A percentile compares a stretch with the other conserved stretches of the same genome.
phyloP scores from a whole-genome alignment of 2,113 vertebrate genomes.

The Salminus brasiliensis region DNA sequence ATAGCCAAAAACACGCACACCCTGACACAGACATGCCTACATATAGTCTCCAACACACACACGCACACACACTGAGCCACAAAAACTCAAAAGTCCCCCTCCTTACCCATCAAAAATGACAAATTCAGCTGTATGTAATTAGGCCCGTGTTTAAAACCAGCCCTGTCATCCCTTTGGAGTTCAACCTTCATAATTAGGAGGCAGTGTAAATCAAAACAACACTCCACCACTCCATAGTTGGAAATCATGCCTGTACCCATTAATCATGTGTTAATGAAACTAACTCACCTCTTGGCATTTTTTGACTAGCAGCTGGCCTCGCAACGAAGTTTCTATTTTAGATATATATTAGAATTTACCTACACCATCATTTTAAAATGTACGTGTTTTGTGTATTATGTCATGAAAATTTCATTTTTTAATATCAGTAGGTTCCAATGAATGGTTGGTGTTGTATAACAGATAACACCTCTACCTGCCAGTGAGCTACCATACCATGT shows the following conservation, averaged over 20 bases:
- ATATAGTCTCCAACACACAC: neutral
- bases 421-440: no score
- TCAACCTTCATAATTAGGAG: conserved; percentile 54
- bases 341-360: no score
- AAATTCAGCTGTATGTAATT: conserved; percentile 46
- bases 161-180: conserved; percentile 46
- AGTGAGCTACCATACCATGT: no score
- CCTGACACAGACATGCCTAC: neutral
- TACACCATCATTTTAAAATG: no score
- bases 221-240: conserved; percentile 34
- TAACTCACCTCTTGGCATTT: conserved; percentile 62
- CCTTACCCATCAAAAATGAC: conserved; percentile 36
- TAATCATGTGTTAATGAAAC: conserved; percentile 74
- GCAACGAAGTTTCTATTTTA: no score
- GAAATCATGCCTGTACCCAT: conserved; percentile 61
- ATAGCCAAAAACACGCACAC: conserved; percentile 6
- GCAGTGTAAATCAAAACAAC: conserved; percentile 40
- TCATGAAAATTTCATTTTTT: no score
- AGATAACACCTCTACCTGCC: no score
- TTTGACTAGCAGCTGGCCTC: conserved; percentile 66
- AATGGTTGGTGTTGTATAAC: no score
- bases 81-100: neutral
- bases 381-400: no score
- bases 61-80: neutral
- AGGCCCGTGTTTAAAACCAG: conserved; percentile 24